Base-by-base conservation (phyloP, 1,140 invertebrate genomes). In the Scaptomyza graminum region DNA sequence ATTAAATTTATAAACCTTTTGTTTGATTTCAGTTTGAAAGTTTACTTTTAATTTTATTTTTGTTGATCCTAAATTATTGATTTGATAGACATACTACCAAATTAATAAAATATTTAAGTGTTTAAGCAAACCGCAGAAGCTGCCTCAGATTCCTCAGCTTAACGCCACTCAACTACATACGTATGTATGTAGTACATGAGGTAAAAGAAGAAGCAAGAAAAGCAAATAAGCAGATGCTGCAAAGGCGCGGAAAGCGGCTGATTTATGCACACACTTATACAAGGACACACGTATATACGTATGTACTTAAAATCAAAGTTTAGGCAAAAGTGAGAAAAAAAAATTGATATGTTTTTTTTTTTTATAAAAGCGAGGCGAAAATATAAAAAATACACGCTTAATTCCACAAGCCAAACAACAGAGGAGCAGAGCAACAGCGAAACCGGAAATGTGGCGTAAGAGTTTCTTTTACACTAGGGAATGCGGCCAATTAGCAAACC, bases 401-500 rank as follows among this genome's bases (percentile, higher is more conserved):
- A 52, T 22, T 15, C 31, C 15, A 28, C 41, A 59, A 66, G 31
- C 7, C 7, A 3, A 13, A 18, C 22, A 34, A 31, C 15, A 39
- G 46, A 22, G 18, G 13, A 31, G 5, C 8, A 39, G 46, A 22
- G 18, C 5, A 31, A 3, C 5, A 18, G 28, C 15, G 34, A 28
- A 64, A 55, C 13, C 16, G 61, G 43, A 37, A 31, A 50, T 28
- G 11, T 16, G 41, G 46, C 41, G 31, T 52, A 52, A 47, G 25
- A 12, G n/a, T 37, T 5, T 46, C 54, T 47, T 9, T 34, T 34
- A 62, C 54, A 34, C 52, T 12, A 43, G 54, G 68, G 68, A 47
- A 65, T 60, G 64, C 63, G 44, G 69, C 63, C 69, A 72, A 72
- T 72, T 72, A 72, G 64, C 52, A 57, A 46, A 37, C 54, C 54